Conservation (phyloP, 2,888 invertebrate genomes). For the Spilosoma lubricipeda region DNA sequence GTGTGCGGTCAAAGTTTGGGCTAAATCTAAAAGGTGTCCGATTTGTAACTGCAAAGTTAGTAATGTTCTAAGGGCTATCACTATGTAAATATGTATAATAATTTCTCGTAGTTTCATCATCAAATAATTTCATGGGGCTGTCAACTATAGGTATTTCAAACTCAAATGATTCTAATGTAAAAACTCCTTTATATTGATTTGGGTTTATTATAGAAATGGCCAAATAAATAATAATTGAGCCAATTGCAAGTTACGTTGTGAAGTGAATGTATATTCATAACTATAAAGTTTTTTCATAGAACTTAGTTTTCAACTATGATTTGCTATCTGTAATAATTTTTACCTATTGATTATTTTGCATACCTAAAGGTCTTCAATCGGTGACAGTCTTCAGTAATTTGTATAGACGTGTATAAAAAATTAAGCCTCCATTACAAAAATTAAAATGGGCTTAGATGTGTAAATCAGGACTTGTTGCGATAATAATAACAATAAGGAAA, state of each 20-base stretch:
- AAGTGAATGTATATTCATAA: not conserved
- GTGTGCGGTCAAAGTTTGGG: constrained; percentile 89
- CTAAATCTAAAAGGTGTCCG: constrained; percentile 88
- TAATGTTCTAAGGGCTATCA: constrained; percentile 88
- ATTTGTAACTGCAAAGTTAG: constrained; percentile 89
- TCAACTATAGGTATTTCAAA: not conserved
- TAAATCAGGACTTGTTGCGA: not conserved
- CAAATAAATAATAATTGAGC: not conserved
- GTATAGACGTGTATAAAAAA: not conserved
- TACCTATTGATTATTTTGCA: not conserved
- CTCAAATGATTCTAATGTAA: not conserved
- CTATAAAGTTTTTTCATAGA: not conserved
- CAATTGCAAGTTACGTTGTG: not conserved
- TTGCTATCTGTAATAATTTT: not conserved
- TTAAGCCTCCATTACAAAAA: not conserved
- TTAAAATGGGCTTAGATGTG: not conserved
- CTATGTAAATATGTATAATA: constrained; percentile 64
- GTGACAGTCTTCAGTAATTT: not conserved
- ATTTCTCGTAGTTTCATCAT: not conserved
- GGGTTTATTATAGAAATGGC: not conserved
- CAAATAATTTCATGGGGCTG: not conserved
- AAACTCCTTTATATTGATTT: not conserved
- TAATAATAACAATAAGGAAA: too few species aligned
- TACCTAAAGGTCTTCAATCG: not conserved
- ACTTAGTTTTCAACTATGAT: not conserved